phyloP scores from a whole-genome alignment of 2,888 invertebrate species.

The Drosophila paucipuncta region DNA sequence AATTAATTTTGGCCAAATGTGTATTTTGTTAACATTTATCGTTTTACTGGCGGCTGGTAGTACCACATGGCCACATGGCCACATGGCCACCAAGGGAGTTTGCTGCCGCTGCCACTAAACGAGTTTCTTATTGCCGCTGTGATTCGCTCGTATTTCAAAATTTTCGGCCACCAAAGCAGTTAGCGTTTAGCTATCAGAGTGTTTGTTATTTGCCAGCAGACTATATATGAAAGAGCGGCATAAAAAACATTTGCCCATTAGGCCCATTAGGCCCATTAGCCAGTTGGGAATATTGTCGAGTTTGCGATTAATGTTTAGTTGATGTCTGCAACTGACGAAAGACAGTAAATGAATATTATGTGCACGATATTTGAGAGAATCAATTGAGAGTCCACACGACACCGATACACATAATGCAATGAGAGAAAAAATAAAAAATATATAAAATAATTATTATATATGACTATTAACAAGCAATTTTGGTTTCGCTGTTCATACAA shows the following conservation, averaged over 20 bases:
- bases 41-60: constrained; percentile 13
- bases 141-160: constrained; percentile 4
- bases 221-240: neutral
- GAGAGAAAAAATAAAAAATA: neutral
- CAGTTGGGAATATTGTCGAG: neutral
- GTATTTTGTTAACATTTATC: constrained; percentile 1
- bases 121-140: constrained; percentile 12
- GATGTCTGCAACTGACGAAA: neutral
- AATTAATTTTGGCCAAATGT: constrained; percentile 31
- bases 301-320: neutral
- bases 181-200: neutral
- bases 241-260: constrained; percentile 1
- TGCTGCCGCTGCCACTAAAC: constrained; percentile 9
- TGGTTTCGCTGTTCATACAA: neutral
- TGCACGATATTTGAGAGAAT: neutral
- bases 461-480: neutral
- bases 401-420: neutral
- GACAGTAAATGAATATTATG: neutral
- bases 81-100: constrained; percentile 29
- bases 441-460: neutral
- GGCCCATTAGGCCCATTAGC: constrained; percentile 8
- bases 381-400: neutral
- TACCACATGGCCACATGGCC: constrained; percentile 13
- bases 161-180: neutral
- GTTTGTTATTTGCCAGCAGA: neutral